Evolutionary conservation across 2,797 vertebrate species (phyloP), one percentile per base, ranked within the genome.

Genomic region (Zenarchopterus dispar): DNA sequence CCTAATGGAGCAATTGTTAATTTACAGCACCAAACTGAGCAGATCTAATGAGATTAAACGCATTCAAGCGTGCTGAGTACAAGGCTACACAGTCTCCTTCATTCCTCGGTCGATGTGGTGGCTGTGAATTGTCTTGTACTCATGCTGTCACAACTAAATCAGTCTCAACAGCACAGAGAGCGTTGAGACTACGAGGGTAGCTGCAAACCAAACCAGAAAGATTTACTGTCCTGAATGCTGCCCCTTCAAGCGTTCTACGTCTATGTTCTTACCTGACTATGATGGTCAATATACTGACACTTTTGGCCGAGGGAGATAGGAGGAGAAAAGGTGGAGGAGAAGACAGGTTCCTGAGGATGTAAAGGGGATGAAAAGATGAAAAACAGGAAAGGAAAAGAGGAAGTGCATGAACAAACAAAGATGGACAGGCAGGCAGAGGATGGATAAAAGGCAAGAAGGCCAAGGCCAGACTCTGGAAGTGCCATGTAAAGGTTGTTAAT

Each of bases 251-350:
- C 65, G 52, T 56, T 68, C 31, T 15, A 18, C 46, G 45, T 28
- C 51, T 67, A 85, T 24, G 55, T 90, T 88, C 96, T 97, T 96
- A 98, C 97, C 97, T 97, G 94, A 84, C 92, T 89, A 81, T 92
- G 86, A 87, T 94, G 95, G 70, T 97, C 94, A 92, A 95, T 91
- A 81, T 95, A 93, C 91, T 95, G 96, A 93, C 93, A 93, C 94
- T 95, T 97, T 94, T 95, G 95, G 88, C 93, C 93, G 62, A 94
- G 92, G 59, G 95, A 93, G 79, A 92, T 87, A 92, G 95, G 90
- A 85, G 97, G 97, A 95, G 94, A 95, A 84, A 94, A 98, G 90
- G 95, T 95, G 91, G 97, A 96, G 85, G 97, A 96, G 92, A 95
- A 98, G 75, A 98, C 97, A 90, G 97, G 97, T 88, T 96, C 97